Conservation (phyloP, 2,888 invertebrate genomes). For the Plemyria rubiginata region DNA sequence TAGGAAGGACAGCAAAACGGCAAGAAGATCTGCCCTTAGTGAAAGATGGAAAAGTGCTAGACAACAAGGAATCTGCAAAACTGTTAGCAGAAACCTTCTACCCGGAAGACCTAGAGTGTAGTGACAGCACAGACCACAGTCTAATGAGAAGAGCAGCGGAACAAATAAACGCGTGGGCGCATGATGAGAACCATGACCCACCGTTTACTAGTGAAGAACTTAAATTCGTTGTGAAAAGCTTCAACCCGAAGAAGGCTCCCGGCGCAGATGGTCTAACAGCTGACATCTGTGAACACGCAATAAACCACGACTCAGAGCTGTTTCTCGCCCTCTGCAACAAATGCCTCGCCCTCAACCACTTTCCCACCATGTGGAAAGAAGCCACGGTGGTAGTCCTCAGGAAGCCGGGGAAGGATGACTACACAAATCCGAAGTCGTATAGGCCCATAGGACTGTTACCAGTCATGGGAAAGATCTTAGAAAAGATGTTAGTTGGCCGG, state of each 20-base stretch:
- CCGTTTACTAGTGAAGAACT: constrained; percentile 33
- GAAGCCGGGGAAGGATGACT: constrained; percentile 5
- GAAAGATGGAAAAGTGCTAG: too few relatives aligned
- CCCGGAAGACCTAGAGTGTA: constrained; percentile 9
- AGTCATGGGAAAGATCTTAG: constrained; percentile 34
- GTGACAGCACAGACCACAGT: constrained; percentile 19
- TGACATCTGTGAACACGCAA: constrained; percentile 32
- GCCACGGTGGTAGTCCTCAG: constrained; percentile 12
- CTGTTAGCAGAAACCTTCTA: constrained; percentile 25
- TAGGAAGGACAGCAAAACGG: background rate
- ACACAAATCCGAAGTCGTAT: constrained; percentile 15
- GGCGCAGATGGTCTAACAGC: constrained; percentile 10
- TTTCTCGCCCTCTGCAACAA: constrained; percentile 25
- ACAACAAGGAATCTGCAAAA: constrained; percentile 5
- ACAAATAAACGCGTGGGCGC: constrained; percentile 18
- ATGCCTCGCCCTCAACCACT: constrained; percentile 33
- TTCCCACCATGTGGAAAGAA: constrained; percentile 27
- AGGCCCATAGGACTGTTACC: constrained; percentile 42
- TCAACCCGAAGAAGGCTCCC: too few relatives aligned
- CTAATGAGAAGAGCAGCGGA: constrained; percentile 3
- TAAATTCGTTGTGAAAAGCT: too few relatives aligned
- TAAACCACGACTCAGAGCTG: constrained; percentile 21
- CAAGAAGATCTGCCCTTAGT: background rate
- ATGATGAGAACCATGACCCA: constrained; percentile 26
- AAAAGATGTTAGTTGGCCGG: constrained; percentile 3